Evolutionary conservation across 2,797 vertebrate species (phyloP), one percentile per base, ranked within the genome.

Genomic region (Pipistrellus pipistrellus): DNA sequence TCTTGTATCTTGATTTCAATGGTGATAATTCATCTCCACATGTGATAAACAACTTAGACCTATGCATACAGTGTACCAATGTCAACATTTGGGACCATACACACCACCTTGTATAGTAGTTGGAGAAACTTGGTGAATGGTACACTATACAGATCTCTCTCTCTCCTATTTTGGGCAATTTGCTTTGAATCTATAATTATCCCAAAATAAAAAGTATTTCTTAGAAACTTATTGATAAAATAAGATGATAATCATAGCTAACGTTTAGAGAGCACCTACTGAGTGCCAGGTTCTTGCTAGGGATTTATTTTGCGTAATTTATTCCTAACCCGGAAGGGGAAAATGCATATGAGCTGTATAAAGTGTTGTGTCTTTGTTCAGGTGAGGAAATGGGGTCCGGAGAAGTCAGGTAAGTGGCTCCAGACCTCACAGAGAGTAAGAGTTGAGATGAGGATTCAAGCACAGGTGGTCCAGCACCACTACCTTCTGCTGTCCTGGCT

Each of bases 91-190:
- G 7, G 6, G 27, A 6, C 46, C 12, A 2, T 23, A 25, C 9
- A 11, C 27, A 14, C 21, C 35, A 6, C 1, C 0, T 3, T 21
- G 11, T 18, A 3, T 6, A 73, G 2, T 18, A 23, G 23, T 30
- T 80, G 17, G 41, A 21, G 5, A 73, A 69, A 53, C 27, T 75
- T 20, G 69, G 21, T 27, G 30, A 81, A 84, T 6, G 4, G 2
- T 48, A 27, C 2, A 18, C 6, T 15, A 35, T 35, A 23, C 2
- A 18, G 2, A 62, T 55, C 8, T 38, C 21, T 76, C 21, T 76
- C 66, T 75, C 4, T 68, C n/a, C 18, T 66, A 27, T 46, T 83
- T 78, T 83, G 64, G 9, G 3, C 4, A 89, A 13, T 35, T 87
- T 80, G 20, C 20, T 82, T 83, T 73, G 38, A 71, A 59, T 84